Conservation (phyloP, 2,797 vertebrate genomes). For the Moxostoma hubbsi region DNA sequence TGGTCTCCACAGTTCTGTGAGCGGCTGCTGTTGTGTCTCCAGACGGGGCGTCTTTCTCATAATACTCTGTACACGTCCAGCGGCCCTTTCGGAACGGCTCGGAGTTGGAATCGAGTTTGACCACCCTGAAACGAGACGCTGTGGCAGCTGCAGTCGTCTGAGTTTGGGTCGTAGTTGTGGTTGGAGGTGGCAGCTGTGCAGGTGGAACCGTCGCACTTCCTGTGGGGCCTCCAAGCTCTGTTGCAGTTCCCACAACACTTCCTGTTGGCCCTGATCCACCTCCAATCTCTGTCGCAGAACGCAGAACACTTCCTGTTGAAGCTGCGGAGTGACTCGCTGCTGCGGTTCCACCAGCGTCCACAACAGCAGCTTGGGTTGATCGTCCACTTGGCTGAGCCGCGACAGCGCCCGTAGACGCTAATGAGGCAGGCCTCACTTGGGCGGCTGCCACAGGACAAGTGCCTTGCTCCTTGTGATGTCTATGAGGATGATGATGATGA, state of each 20-base stretch:
- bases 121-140: constrained; percentile 94
- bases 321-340: constrained; percentile 53
- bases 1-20: constrained; percentile 77
- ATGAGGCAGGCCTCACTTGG: constrained; percentile 64
- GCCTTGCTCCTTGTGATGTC: constrained; percentile 51
- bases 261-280: constrained; percentile 62
- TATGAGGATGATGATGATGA: constrained; percentile 70
- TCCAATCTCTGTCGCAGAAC: constrained; percentile 48
- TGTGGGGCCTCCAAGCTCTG: neutral
- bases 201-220: neutral
- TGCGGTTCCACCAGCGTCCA: constrained; percentile 40
- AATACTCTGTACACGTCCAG: constrained; percentile 96
- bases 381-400: constrained; percentile 38
- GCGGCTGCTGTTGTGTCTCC: constrained; percentile 58
- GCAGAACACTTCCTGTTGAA: constrained; percentile 57
- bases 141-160: constrained; percentile 59
- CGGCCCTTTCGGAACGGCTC: constrained; percentile 95
- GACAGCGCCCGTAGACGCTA: constrained; percentile 53
- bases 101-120: constrained; percentile 94
- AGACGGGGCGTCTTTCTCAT: constrained; percentile 89
- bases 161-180: constrained; percentile 61
- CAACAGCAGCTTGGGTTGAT: constrained; percentile 59
- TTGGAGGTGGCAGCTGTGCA: constrained; percentile 22
- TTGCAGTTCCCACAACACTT: constrained; percentile 58
- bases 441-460: constrained; percentile 16